Evolutionary conservation across 2,888 invertebrate genomes (phyloP).

Genomic region (Polymixis lichenea): DNA sequence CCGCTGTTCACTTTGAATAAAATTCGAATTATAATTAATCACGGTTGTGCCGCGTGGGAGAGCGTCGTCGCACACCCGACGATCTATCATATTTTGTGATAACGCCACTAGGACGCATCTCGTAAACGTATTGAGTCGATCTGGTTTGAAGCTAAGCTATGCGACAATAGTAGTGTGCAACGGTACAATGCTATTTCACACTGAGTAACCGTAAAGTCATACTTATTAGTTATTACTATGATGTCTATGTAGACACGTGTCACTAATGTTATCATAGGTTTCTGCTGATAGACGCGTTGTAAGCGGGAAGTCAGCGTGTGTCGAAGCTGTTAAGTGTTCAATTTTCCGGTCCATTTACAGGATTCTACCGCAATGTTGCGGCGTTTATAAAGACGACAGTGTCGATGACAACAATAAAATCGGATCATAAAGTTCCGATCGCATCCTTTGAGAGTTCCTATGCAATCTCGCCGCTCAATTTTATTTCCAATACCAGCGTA

Average conservation of each 20-base stretch:
- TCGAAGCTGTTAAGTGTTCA: constrained; percentile 69
- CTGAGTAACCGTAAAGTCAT: constrained; percentile 60
- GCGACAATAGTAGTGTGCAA: constrained; percentile 78
- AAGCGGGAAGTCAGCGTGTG: constrained; percentile 59
- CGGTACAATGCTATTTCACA: constrained; percentile 77
- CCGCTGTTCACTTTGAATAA: constrained; percentile 91
- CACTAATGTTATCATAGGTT: constrained; percentile 60
- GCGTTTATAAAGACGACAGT: constrained; percentile 78
- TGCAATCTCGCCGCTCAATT: constrained; percentile 87
- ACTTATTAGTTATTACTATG: constrained; percentile 58
- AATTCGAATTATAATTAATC: constrained; percentile 91
- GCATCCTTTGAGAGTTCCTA: constrained; percentile 83
- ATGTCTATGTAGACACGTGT: constrained; percentile 63
- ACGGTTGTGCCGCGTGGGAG: constrained; percentile 89
- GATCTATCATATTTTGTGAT: constrained; percentile 91
- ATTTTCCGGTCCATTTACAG: constrained; percentile 75
- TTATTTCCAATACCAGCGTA: constrained; percentile 85
- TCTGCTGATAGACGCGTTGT: constrained; percentile 44
- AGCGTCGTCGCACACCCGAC: constrained; percentile 85
- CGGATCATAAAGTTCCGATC: constrained; percentile 84
- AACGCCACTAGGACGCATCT: constrained; percentile 89
- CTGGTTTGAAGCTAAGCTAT: constrained; percentile 82
- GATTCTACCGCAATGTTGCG: constrained; percentile 71
- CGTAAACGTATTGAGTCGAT: constrained; percentile 85
- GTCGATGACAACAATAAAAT: constrained; percentile 85